Base-by-base conservation (phyloP, 2,797 vertebrate species). In the Coendou prehensilis region DNA sequence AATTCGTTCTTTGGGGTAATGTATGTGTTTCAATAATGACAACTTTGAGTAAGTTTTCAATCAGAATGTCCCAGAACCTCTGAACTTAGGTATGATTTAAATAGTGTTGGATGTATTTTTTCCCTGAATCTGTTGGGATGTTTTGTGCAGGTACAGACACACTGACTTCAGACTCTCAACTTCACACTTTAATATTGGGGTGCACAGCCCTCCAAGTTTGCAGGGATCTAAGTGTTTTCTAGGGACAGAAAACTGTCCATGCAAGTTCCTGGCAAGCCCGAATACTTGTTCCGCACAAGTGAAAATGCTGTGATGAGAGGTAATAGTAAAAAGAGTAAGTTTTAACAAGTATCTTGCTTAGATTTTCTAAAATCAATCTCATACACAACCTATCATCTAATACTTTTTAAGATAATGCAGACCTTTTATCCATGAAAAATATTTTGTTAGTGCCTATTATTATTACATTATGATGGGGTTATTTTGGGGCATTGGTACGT, bases 181-280 rank as follows among this genome's bases (percentile, higher is more conserved):
- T 81, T 23, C 4, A 11, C 3, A 9, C 5, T 14, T 0, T 10
- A 14, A 2, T 28, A 2, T 26, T 13, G 11, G 8, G 30, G 9
- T 20, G 17, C 14, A 26, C 41, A 73, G 23, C 11, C 9, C 15
- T 22, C 14, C 23, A 1, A 1, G 1, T 80, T 47, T 30, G 41
- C n/a, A 14, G 23, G 56, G 5, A 9, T n/a, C 11, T 45, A 2
- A 1, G 5, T 20, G 5, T 23, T 71, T 64, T 57, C 23, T 41
- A 45, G 28, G 4, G 7, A 13, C 5, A 87, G 14, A n/a, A n/a
- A 10, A 41, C 28, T 45, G 1, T 41, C 22, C 5, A 14, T 82
- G 41, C 7, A 17, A 71, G 26, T 41, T 11, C 11, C 6, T 64
- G 69, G 18, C 10, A 64, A 71, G 15, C 18, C 0, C 11, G 4